A percentile compares a stretch with the other conserved stretches of the same genome.
Evolutionary conservation across 2,113 vertebrate species (phyloP).

Genomic region (Menura novaehollandiae): DNA sequence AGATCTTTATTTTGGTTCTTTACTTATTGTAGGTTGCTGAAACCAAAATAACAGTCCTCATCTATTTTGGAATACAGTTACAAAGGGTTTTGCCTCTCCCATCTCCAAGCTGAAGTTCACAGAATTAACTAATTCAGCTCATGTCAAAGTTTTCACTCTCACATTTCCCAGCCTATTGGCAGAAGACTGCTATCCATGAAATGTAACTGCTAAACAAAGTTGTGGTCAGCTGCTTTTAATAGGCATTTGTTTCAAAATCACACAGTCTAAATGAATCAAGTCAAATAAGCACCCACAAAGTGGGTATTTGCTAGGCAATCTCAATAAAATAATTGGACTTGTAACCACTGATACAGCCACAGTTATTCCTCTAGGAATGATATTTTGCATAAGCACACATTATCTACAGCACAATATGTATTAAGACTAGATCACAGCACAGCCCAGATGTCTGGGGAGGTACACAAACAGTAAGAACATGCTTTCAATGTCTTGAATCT

Average conservation of each 20-base stretch:
- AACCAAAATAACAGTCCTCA: background rate
- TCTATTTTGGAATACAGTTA: background rate
- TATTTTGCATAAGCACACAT: background rate
- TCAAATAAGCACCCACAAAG: background rate
- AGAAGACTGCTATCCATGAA: background rate
- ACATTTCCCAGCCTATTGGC: background rate
- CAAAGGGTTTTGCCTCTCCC: background rate
- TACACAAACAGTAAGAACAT: background rate
- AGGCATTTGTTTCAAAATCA: conserved; percentile 27
- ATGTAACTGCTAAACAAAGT: background rate
- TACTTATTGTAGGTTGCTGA: background rate
- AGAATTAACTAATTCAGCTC: background rate
- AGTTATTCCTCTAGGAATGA: background rate
- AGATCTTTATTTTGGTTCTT: background rate
- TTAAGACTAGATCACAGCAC: background rate
- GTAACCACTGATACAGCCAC: background rate
- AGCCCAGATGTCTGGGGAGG: background rate
- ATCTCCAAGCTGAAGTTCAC: background rate
- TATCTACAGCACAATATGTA: background rate
- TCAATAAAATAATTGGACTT: background rate
- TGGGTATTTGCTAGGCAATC: background rate
- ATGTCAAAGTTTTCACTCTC: background rate
- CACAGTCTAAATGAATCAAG: background rate
- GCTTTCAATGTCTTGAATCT: background rate
- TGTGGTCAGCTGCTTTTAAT: background rate